Evolutionary conservation across 2,797 vertebrate species (phyloP).

Genomic region (Sebastes iracundus): DNA sequence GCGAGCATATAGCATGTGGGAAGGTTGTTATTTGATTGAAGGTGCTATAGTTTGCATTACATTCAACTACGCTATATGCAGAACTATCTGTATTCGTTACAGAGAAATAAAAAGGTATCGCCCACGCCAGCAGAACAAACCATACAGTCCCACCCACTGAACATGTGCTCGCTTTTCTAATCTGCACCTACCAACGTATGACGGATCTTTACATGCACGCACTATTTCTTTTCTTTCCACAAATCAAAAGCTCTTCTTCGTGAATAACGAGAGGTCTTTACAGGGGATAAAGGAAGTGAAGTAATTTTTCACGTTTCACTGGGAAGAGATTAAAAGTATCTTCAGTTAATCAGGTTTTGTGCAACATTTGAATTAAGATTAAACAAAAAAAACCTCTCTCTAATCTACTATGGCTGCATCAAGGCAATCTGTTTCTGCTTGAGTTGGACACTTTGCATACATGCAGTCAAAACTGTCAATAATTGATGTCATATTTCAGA

Average conservation of each 20-base stretch:
- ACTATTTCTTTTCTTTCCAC: slow-evolving; percentile 3
- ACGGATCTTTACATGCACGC: slow-evolving; percentile 14
- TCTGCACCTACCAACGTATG: slow-evolving; percentile 6
- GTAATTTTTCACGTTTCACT: slow-evolving; percentile 14
- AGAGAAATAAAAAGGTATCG: slow-evolving; percentile 5
- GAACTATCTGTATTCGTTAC: slow-evolving; percentile 12
- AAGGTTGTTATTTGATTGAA: slow-evolving; percentile 4
- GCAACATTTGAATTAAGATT: slow-evolving; percentile 10
- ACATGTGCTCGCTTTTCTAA: slow-evolving; percentile 19
- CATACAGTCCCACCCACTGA: slow-evolving; percentile 14
- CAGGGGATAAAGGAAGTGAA: slow-evolving; percentile 5
- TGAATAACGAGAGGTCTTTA: slow-evolving; percentile 2
- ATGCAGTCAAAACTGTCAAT: slow-evolving; percentile 57
- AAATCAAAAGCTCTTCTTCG: slow-evolving; percentile 2
- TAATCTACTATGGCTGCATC: slow-evolving; percentile 31
- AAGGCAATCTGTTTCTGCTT: slow-evolving; percentile 38
- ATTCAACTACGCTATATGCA: background rate
- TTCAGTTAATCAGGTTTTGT: slow-evolving; percentile 10
- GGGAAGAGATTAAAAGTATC: slow-evolving; percentile 10
- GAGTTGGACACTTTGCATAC: slow-evolving; percentile 43
- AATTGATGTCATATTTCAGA: slow-evolving; percentile 53
- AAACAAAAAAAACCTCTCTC: background rate
- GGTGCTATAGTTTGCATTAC: background rate
- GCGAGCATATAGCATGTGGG: background rate
- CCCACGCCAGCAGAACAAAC: slow-evolving; percentile 17